Base-by-base conservation (phyloP, 2,113 vertebrate species). In the Pluvianellus socialis region DNA sequence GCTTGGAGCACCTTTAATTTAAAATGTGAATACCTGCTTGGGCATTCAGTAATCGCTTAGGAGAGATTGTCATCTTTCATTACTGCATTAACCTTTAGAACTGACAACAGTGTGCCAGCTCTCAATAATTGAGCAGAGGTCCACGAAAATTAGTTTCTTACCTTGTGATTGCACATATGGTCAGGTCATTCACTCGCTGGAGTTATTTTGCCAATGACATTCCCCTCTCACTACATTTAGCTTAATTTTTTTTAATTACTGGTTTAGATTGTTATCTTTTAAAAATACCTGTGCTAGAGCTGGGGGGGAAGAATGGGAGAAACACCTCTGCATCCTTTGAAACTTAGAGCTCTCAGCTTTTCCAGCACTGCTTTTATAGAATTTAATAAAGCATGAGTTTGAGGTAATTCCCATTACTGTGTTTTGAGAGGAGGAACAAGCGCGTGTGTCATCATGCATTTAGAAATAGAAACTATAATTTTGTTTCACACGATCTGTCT, bases 1-100 rank as follows among this genome's bases (percentile, higher is more conserved):
- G 53, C 91, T 74, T 68, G 74, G 38, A 93, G 42, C 53, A 76
- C 63, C 79, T 92, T 90, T 68, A 77, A 92, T 91, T 97, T 53
- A 94, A 92, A 88, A 90, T 85, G 79, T 83, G 91, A 88, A 85
- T 87, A 32, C 33, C 47, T 96, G 70, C 67, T 79, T 88, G 86
- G 74, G 35, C 59, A 12, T 65, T 92, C 93, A 88, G 90, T 84
- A 97, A 93, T 96, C 49, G 12, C 68, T 96, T 84, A 86, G 87
- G 90, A 87, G 96, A 92, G 94, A 96, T 79, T 96, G 96, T 96
- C 88, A 96, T 97, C 96, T 96, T 94, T 97, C 90, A 96, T 97
- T 98, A 95, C 65, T 81, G 83, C 62, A 87, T 94, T 98, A 96
- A 96, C 90, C 90, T 97, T 96, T 97, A 72, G 76, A 96, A 87